Evolutionary conservation across 2,113 vertebrate species (phyloP).

Genomic region (Nycticebus coucang): DNA sequence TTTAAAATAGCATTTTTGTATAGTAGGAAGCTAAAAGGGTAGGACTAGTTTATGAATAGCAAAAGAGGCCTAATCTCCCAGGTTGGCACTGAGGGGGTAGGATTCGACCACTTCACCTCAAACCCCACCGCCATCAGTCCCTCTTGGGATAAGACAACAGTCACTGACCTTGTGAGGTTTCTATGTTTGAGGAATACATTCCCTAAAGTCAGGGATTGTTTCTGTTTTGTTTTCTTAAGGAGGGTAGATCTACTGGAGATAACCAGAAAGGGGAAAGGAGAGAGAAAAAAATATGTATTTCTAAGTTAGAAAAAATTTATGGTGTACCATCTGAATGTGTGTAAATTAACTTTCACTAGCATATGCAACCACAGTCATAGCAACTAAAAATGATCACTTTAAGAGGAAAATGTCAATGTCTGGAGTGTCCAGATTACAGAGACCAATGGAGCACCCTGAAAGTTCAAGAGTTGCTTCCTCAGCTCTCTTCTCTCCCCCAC

Average conservation of each 20-base stretch:
- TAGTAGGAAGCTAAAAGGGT: neutral
- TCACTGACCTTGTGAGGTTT: neutral
- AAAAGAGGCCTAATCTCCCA: neutral
- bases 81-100: neutral
- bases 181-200: neutral
- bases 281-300: neutral
- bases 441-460: neutral
- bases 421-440: neutral
- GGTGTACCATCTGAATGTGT: neutral
- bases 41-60: neutral
- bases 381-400: neutral
- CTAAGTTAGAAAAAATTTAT: neutral
- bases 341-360: neutral
- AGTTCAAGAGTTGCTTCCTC: neutral
- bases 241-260: neutral
- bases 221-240: neutral
- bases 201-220: neutral
- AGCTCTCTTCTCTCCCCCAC: neutral
- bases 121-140: neutral
- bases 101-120: neutral
- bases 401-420: conserved; percentile 11
- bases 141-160: neutral
- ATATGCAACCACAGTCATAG: neutral
- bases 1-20: neutral
- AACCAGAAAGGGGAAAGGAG: neutral